These are phyloP conservation scores for Regulus satrapa DNA, from an alignment of 2,113 vertebrate species.

Conservation along the genomic window DNA sequence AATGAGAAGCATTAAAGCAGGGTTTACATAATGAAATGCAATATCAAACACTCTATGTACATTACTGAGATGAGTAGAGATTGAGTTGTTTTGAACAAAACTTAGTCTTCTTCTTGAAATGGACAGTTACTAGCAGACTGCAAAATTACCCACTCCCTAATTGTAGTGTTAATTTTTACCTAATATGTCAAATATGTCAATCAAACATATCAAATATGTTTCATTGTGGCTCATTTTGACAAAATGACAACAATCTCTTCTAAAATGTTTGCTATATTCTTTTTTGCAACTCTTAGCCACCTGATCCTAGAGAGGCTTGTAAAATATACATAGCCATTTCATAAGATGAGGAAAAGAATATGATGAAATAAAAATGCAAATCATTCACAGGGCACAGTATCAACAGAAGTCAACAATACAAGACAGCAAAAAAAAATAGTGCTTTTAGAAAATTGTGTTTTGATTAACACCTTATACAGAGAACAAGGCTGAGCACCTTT, in stretches of 20 bases:
- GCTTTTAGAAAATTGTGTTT: not conserved
- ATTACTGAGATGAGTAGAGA: constrained; percentile 39
- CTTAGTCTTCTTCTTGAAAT: constrained; percentile 10
- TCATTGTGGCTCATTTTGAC: not conserved
- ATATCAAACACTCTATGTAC: constrained; percentile 37
- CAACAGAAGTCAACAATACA: not conserved
- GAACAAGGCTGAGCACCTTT: not conserved
- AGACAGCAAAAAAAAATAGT: not conserved
- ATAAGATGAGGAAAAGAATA: not conserved
- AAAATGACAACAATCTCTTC: not conserved
- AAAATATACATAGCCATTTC: not conserved
- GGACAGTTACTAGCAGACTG: constrained; percentile 42
- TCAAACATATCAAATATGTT: too few species aligned
- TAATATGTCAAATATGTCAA: too few species aligned
- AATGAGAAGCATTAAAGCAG: constrained; percentile 63
- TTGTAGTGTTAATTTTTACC: not conserved
- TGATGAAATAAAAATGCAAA: not conserved
- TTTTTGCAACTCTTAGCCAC: not conserved
- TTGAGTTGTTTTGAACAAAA: constrained; percentile 36
- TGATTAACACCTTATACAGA: not conserved
- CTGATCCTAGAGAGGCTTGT: not conserved
- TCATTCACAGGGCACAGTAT: not conserved
- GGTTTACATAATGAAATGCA: constrained; percentile 61
- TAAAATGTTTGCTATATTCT: not conserved
- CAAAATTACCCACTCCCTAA: not conserved